Evolutionary conservation across 1,140 invertebrate genomes (phyloP), one percentile per base, ranked within the genome.

Genomic region (Carposina sasakii): DNA sequence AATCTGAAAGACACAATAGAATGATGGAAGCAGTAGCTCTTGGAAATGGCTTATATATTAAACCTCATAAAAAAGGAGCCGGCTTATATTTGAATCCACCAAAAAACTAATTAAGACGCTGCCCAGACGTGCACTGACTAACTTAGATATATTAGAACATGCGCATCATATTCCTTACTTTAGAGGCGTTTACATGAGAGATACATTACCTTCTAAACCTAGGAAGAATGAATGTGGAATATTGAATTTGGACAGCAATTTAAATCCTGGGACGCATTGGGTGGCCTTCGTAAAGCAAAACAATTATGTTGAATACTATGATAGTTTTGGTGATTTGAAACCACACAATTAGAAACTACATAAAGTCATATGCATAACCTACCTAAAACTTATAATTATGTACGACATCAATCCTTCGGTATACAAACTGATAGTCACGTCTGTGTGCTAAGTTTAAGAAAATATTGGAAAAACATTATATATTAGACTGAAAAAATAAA

Each of bases 191-290:
- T 76, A 58, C 42, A 71, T 71, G 72, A 55, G 60, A 26, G 51
- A 75, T 59, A 49, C 23, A 42, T 57, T 74, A 56, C 69, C 71
- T 22, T 54, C 40, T 12, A 52, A 40, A 39, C 31, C 63, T 26
- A 36, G 19, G 31, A 43, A 22, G 42, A 56, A 59, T 42, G 67
- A 79, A 70, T 67, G 63, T 52, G 66, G 52, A n/a, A 64, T 78
- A 24, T 16, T 74, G 22, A 78, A 73, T 57, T 60, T 71, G 47
- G 70, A 78, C 58, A 36, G 37, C 39, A 44, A 34, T n/a, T 42
- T 57, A 17, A 62, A 62, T 48, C 6, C 22, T 42, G 64, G 73
- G 36, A 71, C 71, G 34, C 69, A 76, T 63, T 76, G 71, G 71
- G 67, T 73, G 60, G 66, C 67, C 23, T 72, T 71, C 49, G 63